Percentiles rank a stretch among this genome's conserved stretches.
Conservation (phyloP, 2,888 invertebrate species). For the Heliconius erato region DNA sequence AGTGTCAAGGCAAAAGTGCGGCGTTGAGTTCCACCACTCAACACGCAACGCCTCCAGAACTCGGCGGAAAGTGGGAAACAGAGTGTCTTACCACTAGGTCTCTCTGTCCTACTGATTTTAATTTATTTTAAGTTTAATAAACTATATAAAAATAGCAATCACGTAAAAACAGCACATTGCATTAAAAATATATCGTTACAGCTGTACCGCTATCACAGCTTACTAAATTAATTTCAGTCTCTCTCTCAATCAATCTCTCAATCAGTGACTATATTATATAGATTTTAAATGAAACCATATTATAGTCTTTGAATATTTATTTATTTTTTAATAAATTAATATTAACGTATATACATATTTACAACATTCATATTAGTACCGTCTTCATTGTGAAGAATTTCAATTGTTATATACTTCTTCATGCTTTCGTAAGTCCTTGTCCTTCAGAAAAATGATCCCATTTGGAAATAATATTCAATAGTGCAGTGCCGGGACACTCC, state of each 20-base stretch:
- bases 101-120: too few species aligned
- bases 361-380: too few species aligned
- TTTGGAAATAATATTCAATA: constrained; percentile 86
- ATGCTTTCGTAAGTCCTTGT: constrained; percentile 27
- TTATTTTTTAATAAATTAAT: background rate
- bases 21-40: too few species aligned
- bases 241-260: too few species aligned
- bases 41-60: too few species aligned
- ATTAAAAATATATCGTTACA: background rate
- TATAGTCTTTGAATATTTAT: background rate
- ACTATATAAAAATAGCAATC: background rate
- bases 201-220: background rate
- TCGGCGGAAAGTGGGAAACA: too few species aligned
- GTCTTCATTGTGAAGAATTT: too few species aligned
- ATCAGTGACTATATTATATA: background rate
- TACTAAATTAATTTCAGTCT: background rate
- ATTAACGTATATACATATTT: background rate
- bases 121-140: too few species aligned
- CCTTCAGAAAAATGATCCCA: constrained; percentile 84
- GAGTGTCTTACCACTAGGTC: too few species aligned
- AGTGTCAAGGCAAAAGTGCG: too few species aligned
- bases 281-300: background rate
- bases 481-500: constrained; percentile 88
- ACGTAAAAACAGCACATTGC: background rate
- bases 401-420: background rate